Base-by-base conservation (phyloP, 2,888 invertebrate species). In the Luperina testacea region DNA sequence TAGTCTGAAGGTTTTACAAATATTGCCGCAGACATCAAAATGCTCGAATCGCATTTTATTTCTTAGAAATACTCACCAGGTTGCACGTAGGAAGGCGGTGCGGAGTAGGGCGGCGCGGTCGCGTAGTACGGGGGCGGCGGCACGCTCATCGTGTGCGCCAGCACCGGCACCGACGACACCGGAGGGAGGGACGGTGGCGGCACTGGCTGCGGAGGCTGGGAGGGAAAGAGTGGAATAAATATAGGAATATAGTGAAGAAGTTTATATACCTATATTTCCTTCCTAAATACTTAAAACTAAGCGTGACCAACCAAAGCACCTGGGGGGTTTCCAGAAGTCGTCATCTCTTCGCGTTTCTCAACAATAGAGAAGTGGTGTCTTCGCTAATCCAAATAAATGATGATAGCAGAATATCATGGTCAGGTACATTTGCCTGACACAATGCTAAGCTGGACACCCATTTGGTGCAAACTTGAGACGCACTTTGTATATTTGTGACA, bases 71-170 rank as follows among this genome's bases (percentile, higher is more conserved):
- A 27, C 84, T 85, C 24, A 93, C 93, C 91, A 6, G 93, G 90
- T 38, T 86, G 92, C 13, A 86, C 91, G 86, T 95, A 94, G 5
- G 91, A 20, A 11, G 92, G 90, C 51, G 92, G 91, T 11, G 91
- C 86, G n/a, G 91, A 80, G 90, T 92, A 92, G 2, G 94, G 92
- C 77, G 94, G 91, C 27, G 93, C 90, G 45, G 92, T 84, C 80
- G 93, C 86, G 91, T 95, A 95, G 91, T 96, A 94, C 24, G 96
- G 94, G 17, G 97, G 97, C 69, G 97, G 97, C 42, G 96, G 95
- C 84, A 97, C 97, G 89, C 91, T 92, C 94, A 97, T 93, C 59
- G 92, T 91, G 91, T 96, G 96, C 74, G 82, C 77, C 4, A 96
- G 92, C 79, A 97, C 92, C n/a, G 91, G 87, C 38, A 87, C 91